Base-by-base conservation (phyloP, 2,888 invertebrate genomes). In the Stenoptilia bipunctidactyla region DNA sequence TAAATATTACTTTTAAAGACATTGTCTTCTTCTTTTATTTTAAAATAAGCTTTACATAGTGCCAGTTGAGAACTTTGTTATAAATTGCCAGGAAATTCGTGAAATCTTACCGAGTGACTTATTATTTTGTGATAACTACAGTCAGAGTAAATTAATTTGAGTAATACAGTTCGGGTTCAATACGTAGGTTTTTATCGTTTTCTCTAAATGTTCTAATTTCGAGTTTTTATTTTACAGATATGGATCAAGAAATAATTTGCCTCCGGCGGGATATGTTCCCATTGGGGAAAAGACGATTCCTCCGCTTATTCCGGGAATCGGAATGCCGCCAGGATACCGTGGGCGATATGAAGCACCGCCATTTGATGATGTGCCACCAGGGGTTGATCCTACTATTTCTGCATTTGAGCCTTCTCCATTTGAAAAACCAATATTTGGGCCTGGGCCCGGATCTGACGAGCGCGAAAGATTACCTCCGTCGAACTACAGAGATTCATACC, bases 331-430 rank as follows among this genome's bases (percentile, higher is more conserved):
- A n/a, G 70, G 70, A 3, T 82, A 74, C 54, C 63, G 75, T 37
- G 75, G 73, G 37, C 75, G 82, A 5, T 83, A 75, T 50, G 82
- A 83, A 27, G 67, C 49, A 6, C 74, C 76, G 14, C 63, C 83
- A 39, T 87, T 87, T 52, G 88, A 88, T 51, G 85, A 87, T 34
- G 79, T 85, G 42, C 88, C 88, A 12, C 88, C 88, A 6, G 88
- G 88, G 10, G 88, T 89, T 1, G 88, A 89, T 55, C 88, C 88
- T 4, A 85, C 88, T 1, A 85, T 87, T 13, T 88, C 88, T 30
- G 89, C 88, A 15, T 86, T 87, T 56, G 89, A 89, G 56, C 82
- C 83, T 15, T 79, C 86, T 1, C 84, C 85, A 9, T 85, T 85
- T 52, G 85, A 86, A 51, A 83, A 83, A 51, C 74, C 75, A n/a